Evolutionary conservation across 2,797 vertebrate species (phyloP), one percentile per base, ranked within the genome.

Genomic region (Buphagus erythrorhynchus): DNA sequence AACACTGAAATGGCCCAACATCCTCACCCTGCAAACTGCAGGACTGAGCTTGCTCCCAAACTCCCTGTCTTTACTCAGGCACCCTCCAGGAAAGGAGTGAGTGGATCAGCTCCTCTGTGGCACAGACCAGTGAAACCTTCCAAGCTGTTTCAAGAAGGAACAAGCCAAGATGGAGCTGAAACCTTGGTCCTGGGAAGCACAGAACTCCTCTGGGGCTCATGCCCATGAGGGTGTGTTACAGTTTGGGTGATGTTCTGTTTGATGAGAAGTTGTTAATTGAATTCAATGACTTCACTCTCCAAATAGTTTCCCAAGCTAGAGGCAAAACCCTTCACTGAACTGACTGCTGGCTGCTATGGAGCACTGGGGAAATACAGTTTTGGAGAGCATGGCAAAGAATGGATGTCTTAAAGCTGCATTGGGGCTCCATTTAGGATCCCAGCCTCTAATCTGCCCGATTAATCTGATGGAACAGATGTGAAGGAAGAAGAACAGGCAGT

Each of bases 401-500:
- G 82, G 51, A 82, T 65, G 40, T 73, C 69, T 88, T 91, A 75
- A 93, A 80, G 74, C 85, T 86, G 73, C 25, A 0, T 0, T 94
- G 71, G 77, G 88, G 86, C 86, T 96, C 86, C 62, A 26, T 67
- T 82, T 74, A 82, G 73, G 63, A 94, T 79, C 49, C 63, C 79
- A 73, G 35, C 63, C 67, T 81, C 77, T 80, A 66, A 88, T 91
- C 90, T 77, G 65, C 73, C 68, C 36, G 8, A 89, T 94, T 80
- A 95, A 80, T 85, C 85, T 90, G 73, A 90, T 79, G 91, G 67
- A 93, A 84, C 89, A 95, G 90, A 96, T 94, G 95, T 74, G 85
- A 73, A 75, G 55, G 86, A 94, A 80, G 93, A 97, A 97, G 96
- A 95, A 71, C 87, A 96, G 82, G 48, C 74, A 90, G 68, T 75